Evolutionary conservation across 2,888 invertebrate genomes (phyloP).

Genomic region (Alviniconcha strummeri): DNA sequence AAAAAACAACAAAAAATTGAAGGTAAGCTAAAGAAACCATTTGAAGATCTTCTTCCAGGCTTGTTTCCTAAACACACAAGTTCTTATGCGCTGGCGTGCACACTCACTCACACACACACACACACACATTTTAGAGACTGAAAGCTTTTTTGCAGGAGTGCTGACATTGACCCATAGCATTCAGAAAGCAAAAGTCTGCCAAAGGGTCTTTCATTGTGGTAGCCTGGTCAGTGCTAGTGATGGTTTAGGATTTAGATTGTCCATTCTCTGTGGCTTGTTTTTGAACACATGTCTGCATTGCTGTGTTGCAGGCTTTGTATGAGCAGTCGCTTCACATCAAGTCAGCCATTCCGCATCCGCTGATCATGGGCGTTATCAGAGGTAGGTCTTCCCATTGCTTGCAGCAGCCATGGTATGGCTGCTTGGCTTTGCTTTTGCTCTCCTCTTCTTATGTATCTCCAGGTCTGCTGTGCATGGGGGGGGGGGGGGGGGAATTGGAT

Average conservation of each 20-base stretch:
- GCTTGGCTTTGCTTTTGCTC: too few relatives aligned
- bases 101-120: not conserved
- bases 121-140: too few relatives aligned
- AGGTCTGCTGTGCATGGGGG: not conserved
- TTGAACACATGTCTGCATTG: not conserved
- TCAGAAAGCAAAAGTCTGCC: too few relatives aligned
- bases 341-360: conserved; percentile 99
- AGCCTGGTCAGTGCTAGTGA: too few relatives aligned
- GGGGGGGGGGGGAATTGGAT: not conserved
- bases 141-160: too few relatives aligned
- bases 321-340: conserved; percentile 99
- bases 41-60: not conserved
- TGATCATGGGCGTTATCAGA: conserved; percentile 99
- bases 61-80: too few relatives aligned
- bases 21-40: conserved; percentile 52
- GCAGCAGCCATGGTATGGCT: too few relatives aligned
- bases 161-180: too few relatives aligned
- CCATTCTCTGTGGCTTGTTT: too few relatives aligned
- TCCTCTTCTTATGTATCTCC: too few relatives aligned
- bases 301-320: conserved; percentile 82
- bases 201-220: too few relatives aligned
- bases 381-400: conserved; percentile 76
- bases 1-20: conserved; percentile 97
- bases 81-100: not conserved
- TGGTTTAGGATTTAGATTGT: too few relatives aligned